Conservation (phyloP, 2,797 vertebrate genomes). For the Alectoris magna region DNA sequence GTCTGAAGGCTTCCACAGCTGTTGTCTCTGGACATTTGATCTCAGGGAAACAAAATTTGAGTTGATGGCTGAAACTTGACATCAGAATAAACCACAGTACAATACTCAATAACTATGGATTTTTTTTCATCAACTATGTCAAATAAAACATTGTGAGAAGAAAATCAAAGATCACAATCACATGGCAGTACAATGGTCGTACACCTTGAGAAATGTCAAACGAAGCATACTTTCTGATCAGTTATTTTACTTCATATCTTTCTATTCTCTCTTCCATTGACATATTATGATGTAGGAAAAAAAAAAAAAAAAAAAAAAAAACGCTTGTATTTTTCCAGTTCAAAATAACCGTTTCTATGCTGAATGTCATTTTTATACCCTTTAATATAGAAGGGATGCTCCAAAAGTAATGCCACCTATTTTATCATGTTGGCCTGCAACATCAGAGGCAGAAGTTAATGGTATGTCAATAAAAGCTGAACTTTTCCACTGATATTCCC, state of each 20-base stretch:
- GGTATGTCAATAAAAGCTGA: not conserved
- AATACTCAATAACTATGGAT: constrained; percentile 61
- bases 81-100: not conserved
- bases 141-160: constrained; percentile 49
- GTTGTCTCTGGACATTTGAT: constrained; percentile 4
- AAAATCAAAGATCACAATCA: constrained; percentile 57
- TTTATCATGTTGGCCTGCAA: not conserved
- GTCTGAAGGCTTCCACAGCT: not conserved
- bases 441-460: not conserved
- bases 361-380: not conserved
- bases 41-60: not conserved
- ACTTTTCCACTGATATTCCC: not conserved
- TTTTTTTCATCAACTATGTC: constrained; percentile 50
- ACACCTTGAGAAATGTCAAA: constrained; percentile 36
- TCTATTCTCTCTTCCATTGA: not conserved
- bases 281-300: not conserved
- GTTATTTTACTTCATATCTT: not conserved
- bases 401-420: not conserved
- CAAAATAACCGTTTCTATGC: not conserved
- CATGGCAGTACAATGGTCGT: not conserved
- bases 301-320: not conserved
- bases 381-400: not conserved
- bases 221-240: not conserved
- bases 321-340: not conserved
- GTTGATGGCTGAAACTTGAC: constrained; percentile 10